A percentile compares a stretch with the other conserved stretches of the same genome.
Evolutionary conservation across 2,113 vertebrate genomes (phyloP).

Genomic region (Cisticola juncidis): DNA sequence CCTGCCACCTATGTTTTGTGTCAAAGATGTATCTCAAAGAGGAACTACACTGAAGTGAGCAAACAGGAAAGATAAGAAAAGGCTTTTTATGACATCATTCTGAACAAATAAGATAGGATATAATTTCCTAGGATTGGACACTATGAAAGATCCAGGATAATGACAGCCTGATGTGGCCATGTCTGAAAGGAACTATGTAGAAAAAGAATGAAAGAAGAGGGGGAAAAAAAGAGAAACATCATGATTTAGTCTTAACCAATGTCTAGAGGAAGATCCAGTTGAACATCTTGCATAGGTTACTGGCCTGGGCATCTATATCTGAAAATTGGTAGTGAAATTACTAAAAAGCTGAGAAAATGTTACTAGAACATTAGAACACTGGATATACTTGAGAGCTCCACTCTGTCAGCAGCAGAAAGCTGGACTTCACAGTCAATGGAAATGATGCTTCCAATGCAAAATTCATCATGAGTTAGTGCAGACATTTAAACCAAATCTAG

Average conservation of each 20-base stretch:
- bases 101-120: background rate
- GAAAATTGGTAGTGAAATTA: background rate
- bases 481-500: background rate
- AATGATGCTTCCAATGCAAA: background rate
- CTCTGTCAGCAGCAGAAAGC: background rate
- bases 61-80: background rate
- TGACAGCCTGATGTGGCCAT: background rate
- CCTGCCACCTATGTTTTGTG: background rate
- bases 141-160: background rate
- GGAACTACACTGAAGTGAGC: background rate
- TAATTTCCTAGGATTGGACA: background rate
- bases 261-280: background rate
- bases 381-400: background rate
- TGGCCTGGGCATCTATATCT: background rate
- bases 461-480: background rate
- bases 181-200: background rate
- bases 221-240: fast-evolving
- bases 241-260: background rate
- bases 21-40: background rate
- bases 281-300: background rate
- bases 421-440: background rate
- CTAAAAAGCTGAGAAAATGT: background rate
- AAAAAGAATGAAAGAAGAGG: background rate
- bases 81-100: background rate
- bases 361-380: background rate